These are phyloP conservation scores for Ernsta delagoae DNA, from an alignment of 2,888 invertebrate species.

Conservation along the genomic window DNA sequence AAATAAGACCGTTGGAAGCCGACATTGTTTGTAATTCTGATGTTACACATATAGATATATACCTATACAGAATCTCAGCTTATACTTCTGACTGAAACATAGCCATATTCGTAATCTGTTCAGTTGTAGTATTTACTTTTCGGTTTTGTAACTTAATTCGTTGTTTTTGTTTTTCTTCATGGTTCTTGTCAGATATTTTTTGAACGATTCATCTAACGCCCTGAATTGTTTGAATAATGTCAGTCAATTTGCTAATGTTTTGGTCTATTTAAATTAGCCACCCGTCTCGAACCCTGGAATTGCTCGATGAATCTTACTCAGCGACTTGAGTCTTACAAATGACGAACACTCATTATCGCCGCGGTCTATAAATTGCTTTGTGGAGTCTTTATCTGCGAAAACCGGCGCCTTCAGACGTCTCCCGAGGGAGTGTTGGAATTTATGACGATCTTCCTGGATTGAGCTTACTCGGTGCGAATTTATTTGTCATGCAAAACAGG, in stretches of 20 bases:
- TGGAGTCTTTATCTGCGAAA: constrained; percentile 28
- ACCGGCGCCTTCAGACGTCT: constrained; percentile 17
- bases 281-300: background rate
- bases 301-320: constrained; percentile 17
- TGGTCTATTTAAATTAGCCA: constrained; percentile 11
- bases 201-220: background rate
- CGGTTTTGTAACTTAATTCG: background rate
- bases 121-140: background rate
- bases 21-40: constrained; percentile 1
- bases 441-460: constrained; percentile 16
- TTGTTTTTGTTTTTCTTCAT: background rate
- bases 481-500: constrained; percentile 35
- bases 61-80: background rate
- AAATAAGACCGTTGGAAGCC: background rate
- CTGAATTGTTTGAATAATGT: background rate
- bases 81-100: background rate
- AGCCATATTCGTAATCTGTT: background rate
- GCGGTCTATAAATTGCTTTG: constrained; percentile 29
- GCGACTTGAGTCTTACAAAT: constrained; percentile 14
- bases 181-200: background rate
- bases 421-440: constrained; percentile 17
- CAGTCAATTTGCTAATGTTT: constrained; percentile 18
- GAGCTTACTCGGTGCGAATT: constrained; percentile 15
- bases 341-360: constrained; percentile 22
- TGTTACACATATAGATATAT: background rate